Base-by-base conservation (phyloP, 1,140 invertebrate genomes). In the Anagrus nilaparvatae region DNA sequence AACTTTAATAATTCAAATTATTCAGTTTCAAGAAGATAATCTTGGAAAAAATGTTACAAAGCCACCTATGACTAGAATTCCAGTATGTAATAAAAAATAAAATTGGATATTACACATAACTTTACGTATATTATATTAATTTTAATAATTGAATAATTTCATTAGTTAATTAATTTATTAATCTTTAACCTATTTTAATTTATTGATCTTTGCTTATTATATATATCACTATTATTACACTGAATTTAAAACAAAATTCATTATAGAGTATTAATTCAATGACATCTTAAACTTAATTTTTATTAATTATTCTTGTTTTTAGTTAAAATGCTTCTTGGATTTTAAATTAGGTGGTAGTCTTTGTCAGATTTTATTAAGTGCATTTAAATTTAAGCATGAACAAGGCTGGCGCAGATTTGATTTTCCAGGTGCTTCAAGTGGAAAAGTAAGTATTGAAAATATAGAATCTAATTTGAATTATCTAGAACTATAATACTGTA, bases 21-120 rank as follows among this genome's bases (percentile, higher is more conserved):
- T 97, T 32, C 91, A 96, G 62, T 97, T 97, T 68, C 92, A 97
- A 72, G 93, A 97, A 67, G 92, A 95, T 50, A 87, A 87, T 65
- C 78, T 96, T 58, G 92, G 92, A 3, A 92, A 93, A 73, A 91
- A 87, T 78, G 83, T 87, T 13, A 76, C 77, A 31, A 94, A 95
- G 66, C 85, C 91, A 50, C 78, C 86, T 49, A 79, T 84, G 61
- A 74, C 78, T 35, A 77, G 84, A 65, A 76, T 91, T 68, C 87
- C 87, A 54, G 86, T 89, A 75, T 76, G 79, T 79, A 44, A 25
- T 51, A 46, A 30, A 25, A 35, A 43, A 20, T 21, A 33, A 33
- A 36, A 40, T 45, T 17, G 14, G 10, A 5, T 36, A 14, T 32
- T 39, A 31, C 12, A 37, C 16, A 28, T 37, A 13, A 35, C 36